Evolutionary conservation across 2,797 vertebrate species (phyloP).

Genomic region (Typhlichthys eigenmanni): DNA sequence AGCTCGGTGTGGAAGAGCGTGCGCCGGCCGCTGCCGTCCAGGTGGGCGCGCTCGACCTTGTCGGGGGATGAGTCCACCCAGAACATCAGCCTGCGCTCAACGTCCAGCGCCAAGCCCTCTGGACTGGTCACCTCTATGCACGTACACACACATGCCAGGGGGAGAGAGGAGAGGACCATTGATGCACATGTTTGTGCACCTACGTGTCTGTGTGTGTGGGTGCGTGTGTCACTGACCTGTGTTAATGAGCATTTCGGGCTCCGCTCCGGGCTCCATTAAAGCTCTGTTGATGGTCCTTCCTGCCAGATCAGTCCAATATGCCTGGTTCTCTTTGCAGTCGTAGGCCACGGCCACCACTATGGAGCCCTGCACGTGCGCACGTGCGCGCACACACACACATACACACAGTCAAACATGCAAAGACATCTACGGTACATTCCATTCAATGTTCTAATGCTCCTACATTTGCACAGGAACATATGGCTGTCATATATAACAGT

Average conservation of each 20-base stretch:
- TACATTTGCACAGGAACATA: too few species aligned
- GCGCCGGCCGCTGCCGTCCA: conserved; percentile 86
- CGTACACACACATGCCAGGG: neutral
- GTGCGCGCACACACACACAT: neutral
- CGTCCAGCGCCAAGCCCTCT: conserved; percentile 90
- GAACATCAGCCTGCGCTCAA: conserved; percentile 83
- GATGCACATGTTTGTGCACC: neutral
- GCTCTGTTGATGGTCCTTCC: conserved; percentile 89
- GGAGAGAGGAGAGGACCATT: neutral
- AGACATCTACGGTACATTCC: too few species aligned
- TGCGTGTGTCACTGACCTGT: conserved; percentile 73
- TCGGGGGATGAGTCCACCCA: conserved; percentile 95
- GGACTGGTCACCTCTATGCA: conserved; percentile 88
- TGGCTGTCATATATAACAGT: too few species aligned
- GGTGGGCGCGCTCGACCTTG: conserved; percentile 84
- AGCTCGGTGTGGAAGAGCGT: conserved; percentile 86
- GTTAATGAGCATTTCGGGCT: conserved; percentile 87
- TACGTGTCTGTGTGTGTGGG: neutral
- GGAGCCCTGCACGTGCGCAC: conserved; percentile 81
- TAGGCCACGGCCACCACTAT: conserved; percentile 93
- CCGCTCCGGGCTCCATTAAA: conserved; percentile 81
- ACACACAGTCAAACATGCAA: neutral
- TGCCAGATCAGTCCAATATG: conserved; percentile 95
- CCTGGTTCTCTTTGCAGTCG: conserved; percentile 87
- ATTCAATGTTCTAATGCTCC: too few species aligned